A percentile compares a stretch with the other conserved stretches of the same genome.
phyloP scores from a whole-genome alignment of 1,140 invertebrate genomes.

The Zaprionus gabonicus region DNA sequence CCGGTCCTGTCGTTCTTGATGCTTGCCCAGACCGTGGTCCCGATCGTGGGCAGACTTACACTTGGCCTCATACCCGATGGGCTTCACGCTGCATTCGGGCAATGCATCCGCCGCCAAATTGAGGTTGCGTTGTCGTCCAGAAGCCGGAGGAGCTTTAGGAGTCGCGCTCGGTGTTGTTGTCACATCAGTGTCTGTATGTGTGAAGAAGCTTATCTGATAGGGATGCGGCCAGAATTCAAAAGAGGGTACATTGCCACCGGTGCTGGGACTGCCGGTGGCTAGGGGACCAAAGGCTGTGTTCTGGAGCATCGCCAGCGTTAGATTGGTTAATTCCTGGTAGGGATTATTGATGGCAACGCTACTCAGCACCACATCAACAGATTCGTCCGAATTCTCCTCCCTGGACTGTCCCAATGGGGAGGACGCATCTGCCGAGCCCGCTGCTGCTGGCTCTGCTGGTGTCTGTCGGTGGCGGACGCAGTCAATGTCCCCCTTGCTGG shows the following conservation, averaged over 20 bases:
- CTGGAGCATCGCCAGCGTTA: slow-evolving; percentile 30
- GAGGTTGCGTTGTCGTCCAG: background rate
- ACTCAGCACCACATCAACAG: slow-evolving; percentile 11
- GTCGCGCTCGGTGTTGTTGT: too few species aligned
- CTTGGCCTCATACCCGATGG: slow-evolving; percentile 41
- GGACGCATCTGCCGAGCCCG: background rate
- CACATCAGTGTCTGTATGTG: background rate
- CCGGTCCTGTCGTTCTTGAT: background rate
- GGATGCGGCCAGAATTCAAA: slow-evolving; percentile 38
- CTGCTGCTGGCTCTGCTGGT: background rate
- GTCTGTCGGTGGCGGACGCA: too few species aligned
- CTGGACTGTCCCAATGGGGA: too few species aligned
- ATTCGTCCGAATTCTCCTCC: background rate
- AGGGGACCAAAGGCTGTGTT: slow-evolving; percentile 36
- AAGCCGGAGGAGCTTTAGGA: too few species aligned
- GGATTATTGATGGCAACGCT: slow-evolving; percentile 20
- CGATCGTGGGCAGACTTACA: slow-evolving; percentile 6
- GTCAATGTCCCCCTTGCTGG: background rate
- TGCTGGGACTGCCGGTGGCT: slow-evolving; percentile 21
- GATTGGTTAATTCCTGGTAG: slow-evolving; percentile 22
- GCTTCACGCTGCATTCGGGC: slow-evolving; percentile 10
- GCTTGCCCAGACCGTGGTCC: background rate
- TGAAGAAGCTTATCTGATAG: slow-evolving; percentile 16
- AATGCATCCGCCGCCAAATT: background rate
- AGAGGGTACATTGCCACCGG: slow-evolving; percentile 14